Evolutionary conservation across 2,797 vertebrate species (phyloP).

Genomic region (Rhabdophis nuchalis): DNA sequence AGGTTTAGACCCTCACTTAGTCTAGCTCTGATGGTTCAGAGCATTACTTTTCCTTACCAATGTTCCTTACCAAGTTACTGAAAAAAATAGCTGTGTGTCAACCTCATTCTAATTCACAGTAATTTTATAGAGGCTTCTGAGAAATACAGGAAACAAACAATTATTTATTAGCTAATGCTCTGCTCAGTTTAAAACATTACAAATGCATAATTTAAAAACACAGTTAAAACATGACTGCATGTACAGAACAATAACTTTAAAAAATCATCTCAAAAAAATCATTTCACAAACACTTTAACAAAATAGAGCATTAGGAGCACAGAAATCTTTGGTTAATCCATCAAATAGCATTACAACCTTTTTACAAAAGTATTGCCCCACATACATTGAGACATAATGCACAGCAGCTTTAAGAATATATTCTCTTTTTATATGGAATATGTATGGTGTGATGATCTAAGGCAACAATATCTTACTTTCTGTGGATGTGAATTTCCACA

Average conservation of each 20-base stretch:
- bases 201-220: not conserved
- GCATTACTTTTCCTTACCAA: not conserved
- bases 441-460: not conserved
- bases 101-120: not conserved
- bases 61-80: not conserved
- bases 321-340: not conserved
- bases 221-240: not conserved
- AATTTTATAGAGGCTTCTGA: not conserved
- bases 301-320: not conserved
- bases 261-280: not conserved
- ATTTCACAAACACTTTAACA: not conserved
- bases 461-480: constrained; percentile 79
- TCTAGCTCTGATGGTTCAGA: not conserved
- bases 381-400: not conserved
- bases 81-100: not conserved
- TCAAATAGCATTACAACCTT: not conserved
- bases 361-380: not conserved
- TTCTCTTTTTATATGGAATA: not conserved
- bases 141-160: not conserved
- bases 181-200: not conserved
- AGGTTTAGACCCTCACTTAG: not conserved
- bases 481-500: constrained; percentile 84
- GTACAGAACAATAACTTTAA: not conserved
- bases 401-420: not conserved
- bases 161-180: not conserved